A percentile compares a stretch with the other conserved stretches of the same genome.
Evolutionary conservation across 2,888 invertebrate genomes (phyloP).

Genomic region (Ophion obscuratus): DNA sequence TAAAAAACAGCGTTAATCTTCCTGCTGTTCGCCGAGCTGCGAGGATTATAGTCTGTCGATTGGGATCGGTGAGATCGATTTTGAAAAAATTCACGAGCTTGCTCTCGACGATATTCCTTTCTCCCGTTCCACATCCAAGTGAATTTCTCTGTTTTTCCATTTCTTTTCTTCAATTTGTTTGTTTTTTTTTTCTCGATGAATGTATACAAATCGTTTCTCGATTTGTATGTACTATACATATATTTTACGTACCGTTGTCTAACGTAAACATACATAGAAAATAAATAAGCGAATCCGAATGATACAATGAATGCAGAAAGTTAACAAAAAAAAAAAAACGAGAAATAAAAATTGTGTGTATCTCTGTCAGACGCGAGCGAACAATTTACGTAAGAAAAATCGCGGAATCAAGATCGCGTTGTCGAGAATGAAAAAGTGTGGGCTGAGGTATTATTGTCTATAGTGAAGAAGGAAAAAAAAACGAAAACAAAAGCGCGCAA

Average conservation of each 20-base stretch:
- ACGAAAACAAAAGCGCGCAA: constrained; percentile 18
- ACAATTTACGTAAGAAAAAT: constrained; percentile 5
- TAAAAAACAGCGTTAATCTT: neutral
- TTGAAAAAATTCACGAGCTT: neutral
- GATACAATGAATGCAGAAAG: constrained; percentile 12
- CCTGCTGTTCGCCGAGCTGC: neutral
- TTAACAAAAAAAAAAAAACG: constrained; percentile 15
- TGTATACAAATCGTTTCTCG: constrained; percentile 61
- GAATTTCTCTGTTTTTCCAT: neutral
- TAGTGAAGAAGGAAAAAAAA: neutral
- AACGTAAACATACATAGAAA: constrained; percentile 69
- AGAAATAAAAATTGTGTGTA: constrained; percentile 16
- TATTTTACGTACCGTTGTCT: constrained; percentile 74
- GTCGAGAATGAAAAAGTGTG: neutral
- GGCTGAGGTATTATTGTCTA: constrained; percentile 28
- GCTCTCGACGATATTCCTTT: constrained; percentile 10
- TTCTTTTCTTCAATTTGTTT: constrained; percentile 14
- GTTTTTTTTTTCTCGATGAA: constrained; percentile 39
- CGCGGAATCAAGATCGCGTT: constrained; percentile 12
- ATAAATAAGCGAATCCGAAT: constrained; percentile 57
- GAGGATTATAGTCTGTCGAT: neutral
- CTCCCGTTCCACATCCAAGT: constrained; percentile 16
- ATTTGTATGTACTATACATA: constrained; percentile 71
- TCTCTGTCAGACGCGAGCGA: constrained; percentile 34
- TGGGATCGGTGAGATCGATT: neutral